Conservation (phyloP, 2,888 invertebrate species). For the Adelognathus sp. region DNA sequence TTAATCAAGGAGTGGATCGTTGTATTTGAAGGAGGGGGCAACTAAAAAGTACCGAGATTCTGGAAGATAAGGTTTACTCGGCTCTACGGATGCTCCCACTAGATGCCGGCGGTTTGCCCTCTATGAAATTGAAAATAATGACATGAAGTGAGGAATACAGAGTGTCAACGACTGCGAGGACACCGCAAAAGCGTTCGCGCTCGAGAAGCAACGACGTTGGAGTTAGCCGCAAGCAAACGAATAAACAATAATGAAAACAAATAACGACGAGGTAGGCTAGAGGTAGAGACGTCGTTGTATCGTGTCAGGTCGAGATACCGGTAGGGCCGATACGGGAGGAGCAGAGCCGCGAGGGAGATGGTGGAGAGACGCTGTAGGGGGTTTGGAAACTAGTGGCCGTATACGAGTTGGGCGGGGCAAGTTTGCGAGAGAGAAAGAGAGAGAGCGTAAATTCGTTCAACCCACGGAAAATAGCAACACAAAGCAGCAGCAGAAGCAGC, state of each 20-base stretch:
- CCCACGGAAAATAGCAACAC: conserved; percentile 45
- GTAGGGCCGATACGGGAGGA: conserved; percentile 25
- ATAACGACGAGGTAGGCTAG: conserved; percentile 19
- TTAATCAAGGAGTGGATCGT: too few species aligned
- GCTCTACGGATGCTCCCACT: too few species aligned
- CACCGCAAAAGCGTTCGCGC: too few species aligned
- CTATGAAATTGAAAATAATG: too few species aligned
- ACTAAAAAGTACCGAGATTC: too few species aligned
- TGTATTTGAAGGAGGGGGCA: too few species aligned
- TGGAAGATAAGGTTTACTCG: too few species aligned
- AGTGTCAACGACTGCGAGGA: conserved; percentile 22
- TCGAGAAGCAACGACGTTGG: conserved; percentile 35
- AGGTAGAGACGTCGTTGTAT: conserved; percentile 28
- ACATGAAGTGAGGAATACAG: not conserved
- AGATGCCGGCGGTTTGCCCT: too few species aligned
- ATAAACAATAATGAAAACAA: conserved; percentile 55
- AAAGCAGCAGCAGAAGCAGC: conserved; percentile 34
- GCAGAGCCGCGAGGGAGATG: conserved; percentile 6
- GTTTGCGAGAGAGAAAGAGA: conserved; percentile 19
- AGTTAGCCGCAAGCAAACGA: conserved; percentile 28
- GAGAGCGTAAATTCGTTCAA: conserved; percentile 44
- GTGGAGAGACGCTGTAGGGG: conserved; percentile 6
- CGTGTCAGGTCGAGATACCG: conserved; percentile 36
- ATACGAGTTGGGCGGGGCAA: conserved; percentile 24
- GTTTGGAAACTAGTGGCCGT: conserved; percentile 37